Conservation (phyloP, 2,888 invertebrate genomes). For the Archips xylosteana region DNA sequence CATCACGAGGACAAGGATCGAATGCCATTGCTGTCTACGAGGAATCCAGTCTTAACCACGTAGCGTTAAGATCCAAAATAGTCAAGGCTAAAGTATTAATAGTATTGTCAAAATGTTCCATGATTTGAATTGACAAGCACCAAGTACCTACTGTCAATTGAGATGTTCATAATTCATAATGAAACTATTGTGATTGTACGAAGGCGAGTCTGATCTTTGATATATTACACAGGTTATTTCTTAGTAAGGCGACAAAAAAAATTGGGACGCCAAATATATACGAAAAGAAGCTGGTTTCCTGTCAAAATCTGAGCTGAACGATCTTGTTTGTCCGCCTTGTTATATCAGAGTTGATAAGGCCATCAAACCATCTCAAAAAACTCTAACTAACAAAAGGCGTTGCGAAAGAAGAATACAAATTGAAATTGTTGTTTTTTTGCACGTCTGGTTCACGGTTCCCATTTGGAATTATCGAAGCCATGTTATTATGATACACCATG, state of each 20-base stretch:
- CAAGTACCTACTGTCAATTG: constrained; percentile 70
- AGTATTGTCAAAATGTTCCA: constrained; percentile 54
- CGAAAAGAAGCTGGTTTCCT: constrained; percentile 29
- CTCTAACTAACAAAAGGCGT: constrained; percentile 34
- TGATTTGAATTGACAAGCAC: constrained; percentile 63
- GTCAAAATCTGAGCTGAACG: constrained; percentile 11
- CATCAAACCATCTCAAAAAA: constrained; percentile 28
- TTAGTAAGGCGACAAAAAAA: constrained; percentile 37
- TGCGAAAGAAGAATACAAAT: constrained; percentile 38
- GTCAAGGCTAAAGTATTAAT: constrained; percentile 15
- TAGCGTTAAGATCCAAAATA: constrained; percentile 30
- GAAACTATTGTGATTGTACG: constrained; percentile 65
- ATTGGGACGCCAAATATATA: constrained; percentile 35
- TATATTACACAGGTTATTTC: constrained; percentile 50
- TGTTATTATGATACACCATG: constrained; percentile 48
- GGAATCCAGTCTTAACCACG: constrained; percentile 9
- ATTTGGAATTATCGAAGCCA: constrained; percentile 42
- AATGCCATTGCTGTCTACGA: constrained; percentile 26
- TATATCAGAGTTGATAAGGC: constrained; percentile 31
- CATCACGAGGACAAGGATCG: constrained; percentile 51
- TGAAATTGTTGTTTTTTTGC: constrained; percentile 40
- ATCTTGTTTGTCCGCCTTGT: constrained; percentile 24
- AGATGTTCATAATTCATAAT: constrained; percentile 70
- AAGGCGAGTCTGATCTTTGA: constrained; percentile 54
- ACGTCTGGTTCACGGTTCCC: constrained; percentile 39